Evolutionary conservation across 1,140 invertebrate species (phyloP).

Genomic region (Plodia interpunctella): DNA sequence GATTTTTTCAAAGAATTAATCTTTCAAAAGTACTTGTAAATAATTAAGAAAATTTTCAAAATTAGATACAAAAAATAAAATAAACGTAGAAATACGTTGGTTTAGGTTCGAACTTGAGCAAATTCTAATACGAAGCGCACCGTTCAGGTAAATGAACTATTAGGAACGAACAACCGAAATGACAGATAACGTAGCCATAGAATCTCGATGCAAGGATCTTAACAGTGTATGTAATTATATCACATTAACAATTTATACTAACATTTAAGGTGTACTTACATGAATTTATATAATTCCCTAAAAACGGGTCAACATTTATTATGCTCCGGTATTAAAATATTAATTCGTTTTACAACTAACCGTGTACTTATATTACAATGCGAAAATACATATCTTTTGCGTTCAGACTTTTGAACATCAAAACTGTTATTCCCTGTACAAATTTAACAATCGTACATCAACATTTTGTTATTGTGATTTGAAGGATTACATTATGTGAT

Average conservation of each 20-base stretch:
- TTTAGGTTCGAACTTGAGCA: constrained; percentile 47
- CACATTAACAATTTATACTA: constrained; percentile 58
- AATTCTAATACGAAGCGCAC: constrained; percentile 60
- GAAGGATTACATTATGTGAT: constrained; percentile 45
- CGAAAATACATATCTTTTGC: constrained; percentile 69
- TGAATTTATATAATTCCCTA: constrained; percentile 45
- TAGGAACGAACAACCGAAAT: constrained; percentile 62
- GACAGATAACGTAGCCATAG: constrained; percentile 50
- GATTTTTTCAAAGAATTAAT: neutral
- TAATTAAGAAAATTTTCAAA: constrained; percentile 9
- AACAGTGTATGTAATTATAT: constrained; percentile 61
- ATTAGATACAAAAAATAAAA: no score
- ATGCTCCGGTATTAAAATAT: constrained; percentile 71
- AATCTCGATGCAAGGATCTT: constrained; percentile 46
- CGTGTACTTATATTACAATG: constrained; percentile 73
- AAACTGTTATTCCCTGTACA: constrained; percentile 71
- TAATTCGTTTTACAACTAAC: constrained; percentile 61
- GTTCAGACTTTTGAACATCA: constrained; percentile 72
- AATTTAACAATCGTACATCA: constrained; percentile 68
- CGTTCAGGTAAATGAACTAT: constrained; percentile 48
- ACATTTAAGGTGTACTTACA: constrained; percentile 55
- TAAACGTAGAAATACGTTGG: neutral
- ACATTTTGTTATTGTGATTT: constrained; percentile 74
- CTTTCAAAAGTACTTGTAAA: neutral
- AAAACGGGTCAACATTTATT: constrained; percentile 58